Base-by-base conservation (phyloP, 2,113 vertebrate genomes). In the Xiphophorus couchianus region DNA sequence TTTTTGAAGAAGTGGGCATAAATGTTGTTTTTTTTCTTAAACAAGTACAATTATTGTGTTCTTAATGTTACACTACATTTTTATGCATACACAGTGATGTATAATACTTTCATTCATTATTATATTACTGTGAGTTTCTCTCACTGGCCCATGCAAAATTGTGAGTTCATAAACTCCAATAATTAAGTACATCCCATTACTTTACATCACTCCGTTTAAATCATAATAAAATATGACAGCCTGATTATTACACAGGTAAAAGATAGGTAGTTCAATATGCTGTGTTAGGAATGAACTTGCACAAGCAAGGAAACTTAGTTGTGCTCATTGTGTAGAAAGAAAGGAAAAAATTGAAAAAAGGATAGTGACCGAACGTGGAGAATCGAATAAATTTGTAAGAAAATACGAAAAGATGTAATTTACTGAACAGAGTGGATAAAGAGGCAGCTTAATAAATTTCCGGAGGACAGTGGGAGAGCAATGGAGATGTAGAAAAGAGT, bases 281-380 rank as follows among this genome's bases (percentile, higher is more conserved):
- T 10, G 33, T 33, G 9, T 65, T 31, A 22, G 66, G 85, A 84
- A 87, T 83, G 76, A 89, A 76, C 64, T 76, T 71, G 69, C 82
- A 83, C 69, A 76, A 83, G 51, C 62, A 82, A 76, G 76, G 74
- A 67, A 84, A 84, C 75, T 83, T 89, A 88, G 65, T 74, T 62
- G 58, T 71, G 42, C 44, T 70, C 31, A n/a, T 7, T 2, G 37
- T 10, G 12, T 28, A 14, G 42, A 9, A 3, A 29, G n/a, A 71
- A 74, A 62, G 15, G 35, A 1, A 78, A 66, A 44, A 2, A 58
- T 1, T 0, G 4, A 25, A 25, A 0, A 8, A 71, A 70, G 22
- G 25, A n/a, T 54, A 3, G 51, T 54, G 51, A 64, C 15, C 19
- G 7, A 71, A 61, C 33, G 19, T 25, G 10, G 48, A 10, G 31